These are phyloP conservation scores for Nylanderia fulva DNA, from an alignment of 1,140 invertebrate genomes.

Conservation along the genomic window DNA sequence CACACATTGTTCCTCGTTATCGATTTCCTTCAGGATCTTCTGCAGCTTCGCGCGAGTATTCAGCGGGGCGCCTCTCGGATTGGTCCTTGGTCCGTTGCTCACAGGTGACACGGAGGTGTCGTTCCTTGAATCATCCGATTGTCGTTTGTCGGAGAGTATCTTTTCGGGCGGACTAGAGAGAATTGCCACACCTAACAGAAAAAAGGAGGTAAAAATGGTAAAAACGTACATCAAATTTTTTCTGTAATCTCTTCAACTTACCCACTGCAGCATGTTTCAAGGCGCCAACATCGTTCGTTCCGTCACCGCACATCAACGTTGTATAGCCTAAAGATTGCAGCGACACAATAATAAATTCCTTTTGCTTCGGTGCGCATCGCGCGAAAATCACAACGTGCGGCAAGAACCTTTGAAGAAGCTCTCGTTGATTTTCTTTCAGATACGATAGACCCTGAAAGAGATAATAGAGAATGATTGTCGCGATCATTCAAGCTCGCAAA, in stretches of 20 bases:
- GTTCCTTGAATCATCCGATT: slow-evolving; percentile 72
- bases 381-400: slow-evolving; percentile 96
- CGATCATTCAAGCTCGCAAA: not conserved
- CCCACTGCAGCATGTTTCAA: slow-evolving; percentile 99
- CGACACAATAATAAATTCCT: slow-evolving; percentile 97
- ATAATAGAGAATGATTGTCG: not conserved
- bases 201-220: not conserved
- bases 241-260: slow-evolving; percentile 75
- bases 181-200: slow-evolving; percentile 91
- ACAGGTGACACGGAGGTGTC: slow-evolving; percentile 52
- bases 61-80: slow-evolving; percentile 75
- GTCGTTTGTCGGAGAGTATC: slow-evolving; percentile 78
- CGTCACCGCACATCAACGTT: slow-evolving; percentile 99
- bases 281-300: slow-evolving; percentile 99
- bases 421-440: slow-evolving; percentile 88
- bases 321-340: slow-evolving; percentile 95
- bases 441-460: slow-evolving; percentile 89
- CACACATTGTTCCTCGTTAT: slow-evolving; percentile 95
- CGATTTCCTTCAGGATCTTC: slow-evolving; percentile 94
- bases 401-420: slow-evolving; percentile 91
- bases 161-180: slow-evolving; percentile 94
- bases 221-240: slow-evolving; percentile 54
- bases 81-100: slow-evolving; percentile 74
- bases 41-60: slow-evolving; percentile 88
- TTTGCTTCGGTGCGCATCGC: slow-evolving; percentile 98